Base-by-base conservation (phyloP, 2,888 invertebrate genomes). In the Drosophila niveifrons region DNA sequence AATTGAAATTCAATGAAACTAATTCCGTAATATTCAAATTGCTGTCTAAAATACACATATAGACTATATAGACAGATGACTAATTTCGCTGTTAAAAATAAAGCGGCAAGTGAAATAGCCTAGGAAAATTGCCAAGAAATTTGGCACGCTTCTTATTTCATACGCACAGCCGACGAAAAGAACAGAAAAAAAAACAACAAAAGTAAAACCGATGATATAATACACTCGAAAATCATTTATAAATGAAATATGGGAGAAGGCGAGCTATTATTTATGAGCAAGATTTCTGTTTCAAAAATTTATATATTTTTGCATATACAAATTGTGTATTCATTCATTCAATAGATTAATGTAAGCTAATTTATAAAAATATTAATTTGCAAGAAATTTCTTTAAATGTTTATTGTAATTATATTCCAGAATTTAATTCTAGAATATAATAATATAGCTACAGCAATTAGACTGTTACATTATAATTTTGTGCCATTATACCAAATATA, bases 21-120 rank as follows among this genome's bases (percentile, higher is more conserved):
- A 56, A 62, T 72, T 56, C 56, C 28, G 15, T 52, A 52, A 34
- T 9, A 36, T 28, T 68, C 52, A 47, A 61, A 69, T 70, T 67
- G 68, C 65, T 17, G 59, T 63, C 39, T 59, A 31, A 23, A 23
- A 1, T 65, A 18, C 18, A 11, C 34, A 34, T 34, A 34, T 34
- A 9, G 31, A 31, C 31, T 10, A 31, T 46, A 34, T 46, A 34
- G 43, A 6, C 11, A 52, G 46, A 82, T 84, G 83, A 84, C 79
- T 84, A 87, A 88, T 84, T 84, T 75, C 44, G 46, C 29, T 57
- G 51, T 73, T 87, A 84, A 81, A 88, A 88, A 83, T 88, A 83
- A 65, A 43, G 44, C 10, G 6, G n/a, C 65, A 39, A 36, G 57
- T 23, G 69, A 74, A 73, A 61, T 17, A 50, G 29, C 23, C 34